phyloP scores from a whole-genome alignment of 92 coral and sea anemone species.

The Epizoanthus ramosus region DNA sequence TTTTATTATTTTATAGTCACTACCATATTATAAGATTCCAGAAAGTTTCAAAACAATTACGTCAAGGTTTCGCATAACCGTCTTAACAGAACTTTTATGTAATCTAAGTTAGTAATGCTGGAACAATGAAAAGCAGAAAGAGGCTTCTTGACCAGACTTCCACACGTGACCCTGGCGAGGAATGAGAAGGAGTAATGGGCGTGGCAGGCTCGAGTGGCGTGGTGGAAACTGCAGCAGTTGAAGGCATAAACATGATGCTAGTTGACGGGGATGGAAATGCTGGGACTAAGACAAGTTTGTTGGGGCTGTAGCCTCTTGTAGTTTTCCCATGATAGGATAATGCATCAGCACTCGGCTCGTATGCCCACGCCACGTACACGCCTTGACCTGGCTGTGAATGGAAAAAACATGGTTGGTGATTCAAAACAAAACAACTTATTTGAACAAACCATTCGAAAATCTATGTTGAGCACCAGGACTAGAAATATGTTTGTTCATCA shows the following conservation, averaged over 20 bases:
- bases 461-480: no score
- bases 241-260: not conserved
- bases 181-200: not conserved
- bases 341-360: not conserved
- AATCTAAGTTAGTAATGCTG: not conserved
- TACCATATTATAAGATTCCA: no score
- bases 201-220: not conserved
- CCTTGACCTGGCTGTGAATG: not conserved
- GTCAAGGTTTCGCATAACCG: no score
- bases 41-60: not conserved
- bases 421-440: no score
- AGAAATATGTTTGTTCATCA: no score
- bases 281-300: not conserved
- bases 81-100: no score
- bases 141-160: not conserved
- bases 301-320: not conserved
- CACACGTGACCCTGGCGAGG: not conserved
- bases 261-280: not conserved
- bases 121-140: not conserved
- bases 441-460: no score
- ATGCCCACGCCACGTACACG: not conserved
- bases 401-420: not conserved
- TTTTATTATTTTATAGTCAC: no score
- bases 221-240: conserved; percentile 1
- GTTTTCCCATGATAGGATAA: not conserved